phyloP scores from a whole-genome alignment of 2,113 vertebrate genomes.

The Seriola aureovittata region DNA sequence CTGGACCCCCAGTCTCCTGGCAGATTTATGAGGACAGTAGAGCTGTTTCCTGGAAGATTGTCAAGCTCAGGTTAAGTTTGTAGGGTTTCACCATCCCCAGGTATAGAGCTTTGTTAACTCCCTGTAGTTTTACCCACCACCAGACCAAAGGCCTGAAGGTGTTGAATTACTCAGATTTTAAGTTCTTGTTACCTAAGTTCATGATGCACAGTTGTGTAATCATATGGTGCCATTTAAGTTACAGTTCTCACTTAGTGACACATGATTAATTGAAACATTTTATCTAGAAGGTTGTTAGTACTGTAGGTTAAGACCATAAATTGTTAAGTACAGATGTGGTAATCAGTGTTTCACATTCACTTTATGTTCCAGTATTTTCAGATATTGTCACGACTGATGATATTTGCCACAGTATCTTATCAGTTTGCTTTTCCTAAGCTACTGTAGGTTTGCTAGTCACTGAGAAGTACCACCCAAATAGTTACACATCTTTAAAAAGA shows the following conservation, averaged over 20 bases:
- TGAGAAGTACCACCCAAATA: not conserved
- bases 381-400: not conserved
- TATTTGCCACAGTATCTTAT: too few relatives aligned
- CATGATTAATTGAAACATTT: not conserved
- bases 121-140: constrained; percentile 9
- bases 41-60: constrained; percentile 45
- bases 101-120: constrained; percentile 16
- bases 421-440: not conserved
- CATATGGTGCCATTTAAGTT: not conserved
- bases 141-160: not conserved
- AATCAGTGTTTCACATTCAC: not conserved
- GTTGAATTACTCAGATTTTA: not conserved
- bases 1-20: not conserved
- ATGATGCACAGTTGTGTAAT: not conserved
- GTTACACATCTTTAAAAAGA: not conserved
- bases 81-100: not conserved
- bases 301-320: not conserved
- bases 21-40: constrained; percentile 52
- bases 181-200: not conserved
- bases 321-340: not conserved
- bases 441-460: not conserved
- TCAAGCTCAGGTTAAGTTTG: not conserved
- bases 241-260: not conserved
- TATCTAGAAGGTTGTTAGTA: not conserved
- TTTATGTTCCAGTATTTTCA: not conserved